phyloP scores from a whole-genome alignment of 2,113 vertebrate species.

The Picathartes gymnocephalus region DNA sequence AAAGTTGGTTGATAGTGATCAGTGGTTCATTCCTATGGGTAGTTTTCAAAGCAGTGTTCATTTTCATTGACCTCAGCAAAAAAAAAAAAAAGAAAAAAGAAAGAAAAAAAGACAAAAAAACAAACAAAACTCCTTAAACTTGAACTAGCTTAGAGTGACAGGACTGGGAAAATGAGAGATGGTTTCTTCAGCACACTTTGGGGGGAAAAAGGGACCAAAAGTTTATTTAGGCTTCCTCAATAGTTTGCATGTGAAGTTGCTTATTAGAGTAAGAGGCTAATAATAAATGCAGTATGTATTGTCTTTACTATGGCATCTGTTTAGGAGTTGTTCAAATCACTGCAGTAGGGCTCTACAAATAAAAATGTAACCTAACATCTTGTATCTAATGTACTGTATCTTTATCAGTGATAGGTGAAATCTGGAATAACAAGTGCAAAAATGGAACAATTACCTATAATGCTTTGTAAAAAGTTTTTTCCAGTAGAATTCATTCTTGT shows the following conservation, averaged over 20 bases:
- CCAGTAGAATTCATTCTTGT: slow-evolving; percentile 76
- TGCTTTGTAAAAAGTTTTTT: slow-evolving; percentile 77
- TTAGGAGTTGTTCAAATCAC: slow-evolving; percentile 77
- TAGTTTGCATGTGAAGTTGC: slow-evolving; percentile 76
- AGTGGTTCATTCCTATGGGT: slow-evolving; percentile 57
- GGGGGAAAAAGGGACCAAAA: slow-evolving; percentile 77
- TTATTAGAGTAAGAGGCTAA: slow-evolving; percentile 72
- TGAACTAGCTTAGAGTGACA: slow-evolving; percentile 72
- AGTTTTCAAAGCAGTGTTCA: slow-evolving; percentile 49
- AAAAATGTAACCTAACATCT: slow-evolving; percentile 67
- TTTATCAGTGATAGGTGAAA: slow-evolving; percentile 71
- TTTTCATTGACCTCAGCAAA: slow-evolving; percentile 60
- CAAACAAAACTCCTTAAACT: neutral
- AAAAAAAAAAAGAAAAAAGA: neutral
- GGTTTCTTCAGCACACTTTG: slow-evolving; percentile 75
- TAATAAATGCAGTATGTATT: slow-evolving; percentile 73
- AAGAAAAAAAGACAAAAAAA: neutral
- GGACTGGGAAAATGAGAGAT: slow-evolving; percentile 65
- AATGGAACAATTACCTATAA: slow-evolving; percentile 72
- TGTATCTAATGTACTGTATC: slow-evolving; percentile 78
- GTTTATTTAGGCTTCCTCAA: slow-evolving; percentile 71
- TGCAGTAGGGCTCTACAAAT: slow-evolving; percentile 74
- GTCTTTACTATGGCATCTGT: slow-evolving; percentile 72
- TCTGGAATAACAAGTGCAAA: slow-evolving; percentile 74
- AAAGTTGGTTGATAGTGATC: slow-evolving; percentile 15